A percentile compares a stretch with the other conserved stretches of the same genome.
Evolutionary conservation across 2,113 vertebrate species (phyloP).

Genomic region (Corythaixoides concolor): DNA sequence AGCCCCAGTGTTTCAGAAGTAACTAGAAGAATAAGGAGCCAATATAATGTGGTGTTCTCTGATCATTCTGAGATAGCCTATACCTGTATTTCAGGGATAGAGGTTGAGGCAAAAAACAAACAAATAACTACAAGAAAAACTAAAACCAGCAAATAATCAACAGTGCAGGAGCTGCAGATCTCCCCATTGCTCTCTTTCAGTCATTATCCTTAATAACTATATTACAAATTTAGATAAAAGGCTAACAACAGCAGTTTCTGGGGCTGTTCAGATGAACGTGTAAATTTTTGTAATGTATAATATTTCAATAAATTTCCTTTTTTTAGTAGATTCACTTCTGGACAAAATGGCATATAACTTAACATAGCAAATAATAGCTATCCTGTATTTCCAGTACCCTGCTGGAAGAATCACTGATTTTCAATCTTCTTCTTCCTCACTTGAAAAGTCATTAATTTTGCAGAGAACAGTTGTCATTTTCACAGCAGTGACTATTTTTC

Average conservation of each 20-base stretch:
- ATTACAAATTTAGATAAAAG: background rate
- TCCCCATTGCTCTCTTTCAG: background rate
- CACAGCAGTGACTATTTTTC: slow-evolving; percentile 53
- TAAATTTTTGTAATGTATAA: background rate
- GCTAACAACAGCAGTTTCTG: background rate
- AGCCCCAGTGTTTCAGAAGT: background rate
- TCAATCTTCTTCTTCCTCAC: background rate
- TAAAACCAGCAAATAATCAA: background rate
- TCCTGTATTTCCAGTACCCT: background rate
- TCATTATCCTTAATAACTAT: background rate
- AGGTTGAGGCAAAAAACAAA: background rate
- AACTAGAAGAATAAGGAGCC: background rate
- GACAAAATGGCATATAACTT: background rate
- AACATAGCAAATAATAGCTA: background rate
- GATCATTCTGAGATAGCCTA: background rate
- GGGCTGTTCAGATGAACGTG: background rate
- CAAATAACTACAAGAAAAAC: background rate
- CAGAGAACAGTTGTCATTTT: slow-evolving; percentile 32
- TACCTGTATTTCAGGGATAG: background rate
- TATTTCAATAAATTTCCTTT: background rate
- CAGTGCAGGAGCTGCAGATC: background rate
- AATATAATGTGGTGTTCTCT: background rate
- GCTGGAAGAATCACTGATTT: slow-evolving; percentile 42
- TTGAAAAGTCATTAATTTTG: slow-evolving; percentile 49
- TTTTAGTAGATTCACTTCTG: background rate